Conservation (phyloP, 2,113 vertebrate genomes). For the Grammatotria lemairii region DNA sequence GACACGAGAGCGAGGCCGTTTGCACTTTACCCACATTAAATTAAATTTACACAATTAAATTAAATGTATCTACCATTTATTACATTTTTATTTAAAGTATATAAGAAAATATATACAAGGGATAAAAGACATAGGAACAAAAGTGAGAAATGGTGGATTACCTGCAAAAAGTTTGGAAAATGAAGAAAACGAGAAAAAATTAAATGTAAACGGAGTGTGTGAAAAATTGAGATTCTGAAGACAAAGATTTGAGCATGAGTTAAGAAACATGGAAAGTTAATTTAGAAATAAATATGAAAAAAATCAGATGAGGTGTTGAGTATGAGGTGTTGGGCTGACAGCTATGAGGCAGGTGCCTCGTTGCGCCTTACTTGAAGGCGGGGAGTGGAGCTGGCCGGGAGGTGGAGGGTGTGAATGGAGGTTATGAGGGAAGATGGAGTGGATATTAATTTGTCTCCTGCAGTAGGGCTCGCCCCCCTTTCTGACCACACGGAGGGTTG, state of each 20-base stretch:
- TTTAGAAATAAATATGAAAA: background rate
- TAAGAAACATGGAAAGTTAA: background rate
- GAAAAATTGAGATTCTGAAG: background rate
- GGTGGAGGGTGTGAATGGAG: background rate
- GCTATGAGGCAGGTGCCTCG: slow-evolving; percentile 66
- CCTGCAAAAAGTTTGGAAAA: background rate
- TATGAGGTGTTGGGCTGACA: slow-evolving; percentile 27
- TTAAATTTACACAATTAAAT: background rate
- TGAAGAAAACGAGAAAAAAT: background rate
- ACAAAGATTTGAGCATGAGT: background rate
- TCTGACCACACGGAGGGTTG: slow-evolving; percentile 58
- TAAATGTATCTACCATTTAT: background rate
- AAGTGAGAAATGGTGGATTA: background rate
- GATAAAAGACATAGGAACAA: background rate
- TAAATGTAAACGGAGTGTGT: background rate
- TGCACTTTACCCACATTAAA: background rate
- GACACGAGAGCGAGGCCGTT: background rate
- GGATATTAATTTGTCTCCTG: slow-evolving; percentile 69
- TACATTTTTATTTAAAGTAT: background rate
- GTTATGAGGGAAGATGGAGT: slow-evolving; percentile 28
- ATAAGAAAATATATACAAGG: background rate
- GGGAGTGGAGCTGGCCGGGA: background rate
- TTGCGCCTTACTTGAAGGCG: background rate
- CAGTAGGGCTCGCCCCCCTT: slow-evolving; percentile 6
- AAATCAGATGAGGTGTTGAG: background rate